Base-by-base conservation (phyloP, 2,113 vertebrate genomes). In the Gavialis gangeticus region DNA sequence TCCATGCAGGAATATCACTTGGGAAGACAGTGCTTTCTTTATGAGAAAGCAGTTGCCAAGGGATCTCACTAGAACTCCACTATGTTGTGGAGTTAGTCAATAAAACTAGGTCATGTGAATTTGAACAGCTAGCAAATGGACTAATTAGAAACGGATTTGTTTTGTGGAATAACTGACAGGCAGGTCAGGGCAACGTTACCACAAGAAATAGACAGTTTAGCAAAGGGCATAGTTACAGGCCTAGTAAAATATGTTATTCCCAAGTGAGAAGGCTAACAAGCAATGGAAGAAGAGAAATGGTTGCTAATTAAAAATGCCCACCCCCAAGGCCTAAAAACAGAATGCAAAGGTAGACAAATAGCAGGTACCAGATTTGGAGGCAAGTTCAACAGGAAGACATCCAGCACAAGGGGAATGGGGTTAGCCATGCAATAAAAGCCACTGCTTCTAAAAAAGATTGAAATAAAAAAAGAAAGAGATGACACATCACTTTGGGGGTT, bases 221-320 rank as follows among this genome's bases (percentile, higher is more conserved):
- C 85, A 37, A 89, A 2, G 3, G 46, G 13, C 56, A 27, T 56
- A 57, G 13, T 34, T 83, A 12, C 25, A 90, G 55, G 46, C 79
- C 55, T 89, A 66, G 69, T 73, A 12, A 79, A 85, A 91, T 81
- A 56, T 30, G 12, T 8, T 78, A 12, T 69, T 92, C 16, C 34
- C 46, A 66, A 75, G 4, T 10, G 7, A 93, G 10, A 1, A 1
- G 19, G 55, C n/a, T 57, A 84, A 75, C 3, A 57, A 82, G 37
- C n/a, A 79, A 12, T 28, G 59, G 76, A 24, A 77, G 54, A 30
- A 79, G 34, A 81, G 22, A 85, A 89, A 46, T 15, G 5, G 16
- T 3, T 7, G 4, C 7, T 66, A 82, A 60, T 77, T 66, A 16
- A 94, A 87, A 84, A 62, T 54, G 11, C 46, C 16, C 18, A 84